Evolutionary conservation across 92 coral and sea anemone species (phyloP).

Genomic region (Metridium senile): DNA sequence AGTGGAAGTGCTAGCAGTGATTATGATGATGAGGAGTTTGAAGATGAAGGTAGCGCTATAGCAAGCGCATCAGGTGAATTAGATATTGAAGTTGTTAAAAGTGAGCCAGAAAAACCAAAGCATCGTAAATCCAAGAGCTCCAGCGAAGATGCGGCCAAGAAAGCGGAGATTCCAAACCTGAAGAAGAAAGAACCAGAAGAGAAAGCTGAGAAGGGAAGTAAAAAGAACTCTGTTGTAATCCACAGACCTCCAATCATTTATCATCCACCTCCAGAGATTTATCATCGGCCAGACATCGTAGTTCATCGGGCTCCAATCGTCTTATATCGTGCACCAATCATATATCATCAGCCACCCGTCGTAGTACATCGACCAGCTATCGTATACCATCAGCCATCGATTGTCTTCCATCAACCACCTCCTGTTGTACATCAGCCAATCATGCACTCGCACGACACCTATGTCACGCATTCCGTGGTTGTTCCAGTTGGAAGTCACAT

Average conservation of each 20-base stretch:
- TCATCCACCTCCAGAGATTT: conserved; percentile 98
- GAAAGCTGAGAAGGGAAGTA: conserved; percentile 63
- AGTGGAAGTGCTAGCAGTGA: conserved; percentile 1
- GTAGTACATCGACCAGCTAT: conserved; percentile 99
- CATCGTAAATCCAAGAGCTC: conserved; percentile 32
- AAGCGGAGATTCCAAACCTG: conserved; percentile 36
- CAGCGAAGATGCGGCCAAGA: conserved; percentile 64
- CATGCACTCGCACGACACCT: conserved; percentile 82
- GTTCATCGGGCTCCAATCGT: conserved; percentile 98
- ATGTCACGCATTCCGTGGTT: conserved; percentile 77
- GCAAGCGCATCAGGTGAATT: conserved; percentile 32
- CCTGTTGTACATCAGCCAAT: conserved; percentile 95
- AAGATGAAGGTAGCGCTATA: background rate
- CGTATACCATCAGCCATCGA: conserved; percentile 96
- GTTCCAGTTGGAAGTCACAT: conserved; percentile 74
- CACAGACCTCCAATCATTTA: conserved; percentile 94
- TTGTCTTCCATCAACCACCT: conserved; percentile 98
- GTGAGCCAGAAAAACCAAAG: conserved; percentile 8
- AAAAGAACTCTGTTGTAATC: conserved; percentile 94
- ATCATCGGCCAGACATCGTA: conserved; percentile 97
- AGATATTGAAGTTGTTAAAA: conserved; percentile 45
- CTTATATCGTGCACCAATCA: conserved; percentile 92
- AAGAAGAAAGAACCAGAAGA: conserved; percentile 48
- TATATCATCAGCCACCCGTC: conserved; percentile 98
- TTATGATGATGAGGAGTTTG: conserved; percentile 19